Evolutionary conservation across 2,113 vertebrate genomes (phyloP).

Genomic region (Mandrillus leucophaeus): DNA sequence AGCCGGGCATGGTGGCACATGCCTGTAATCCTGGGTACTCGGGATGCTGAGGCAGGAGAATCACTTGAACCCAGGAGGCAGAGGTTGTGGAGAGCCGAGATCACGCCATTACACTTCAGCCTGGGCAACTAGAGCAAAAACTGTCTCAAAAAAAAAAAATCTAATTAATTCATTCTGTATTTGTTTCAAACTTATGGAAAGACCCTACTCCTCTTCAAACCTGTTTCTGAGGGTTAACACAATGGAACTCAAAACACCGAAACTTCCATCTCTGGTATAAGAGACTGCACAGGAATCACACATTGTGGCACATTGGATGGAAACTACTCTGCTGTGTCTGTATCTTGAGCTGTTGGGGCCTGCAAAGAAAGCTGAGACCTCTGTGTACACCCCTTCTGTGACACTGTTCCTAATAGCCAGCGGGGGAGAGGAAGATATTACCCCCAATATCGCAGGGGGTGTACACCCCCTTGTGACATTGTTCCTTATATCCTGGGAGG

Average conservation of each 20-base stretch:
- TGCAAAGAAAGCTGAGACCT: not conserved
- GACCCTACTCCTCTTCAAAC: not conserved
- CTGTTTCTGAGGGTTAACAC: accelerated
- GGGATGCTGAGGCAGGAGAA: too few relatives aligned
- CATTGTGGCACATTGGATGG: not conserved
- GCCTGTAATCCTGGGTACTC: too few relatives aligned
- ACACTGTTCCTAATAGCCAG: too few relatives aligned
- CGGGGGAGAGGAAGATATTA: too few relatives aligned
- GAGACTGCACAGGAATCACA: too few relatives aligned
- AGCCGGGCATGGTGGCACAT: too few relatives aligned
- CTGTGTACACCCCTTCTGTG: not conserved
- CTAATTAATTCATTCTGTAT: not conserved
- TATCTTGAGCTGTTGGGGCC: not conserved
- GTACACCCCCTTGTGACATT: too few relatives aligned
- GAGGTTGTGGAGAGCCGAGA: too few relatives aligned
- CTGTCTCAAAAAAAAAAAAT: not conserved
- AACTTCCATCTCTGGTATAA: not conserved
- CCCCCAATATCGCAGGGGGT: too few relatives aligned
- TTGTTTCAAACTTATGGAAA: not conserved
- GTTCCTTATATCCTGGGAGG: too few relatives aligned
- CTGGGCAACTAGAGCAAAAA: too few relatives aligned
- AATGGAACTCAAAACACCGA: not conserved
- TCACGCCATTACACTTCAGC: accelerated
- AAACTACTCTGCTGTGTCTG: not conserved
- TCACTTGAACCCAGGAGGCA: too few relatives aligned